phyloP scores from a whole-genome alignment of 2,797 vertebrate species.

The Alauda arvensis region DNA sequence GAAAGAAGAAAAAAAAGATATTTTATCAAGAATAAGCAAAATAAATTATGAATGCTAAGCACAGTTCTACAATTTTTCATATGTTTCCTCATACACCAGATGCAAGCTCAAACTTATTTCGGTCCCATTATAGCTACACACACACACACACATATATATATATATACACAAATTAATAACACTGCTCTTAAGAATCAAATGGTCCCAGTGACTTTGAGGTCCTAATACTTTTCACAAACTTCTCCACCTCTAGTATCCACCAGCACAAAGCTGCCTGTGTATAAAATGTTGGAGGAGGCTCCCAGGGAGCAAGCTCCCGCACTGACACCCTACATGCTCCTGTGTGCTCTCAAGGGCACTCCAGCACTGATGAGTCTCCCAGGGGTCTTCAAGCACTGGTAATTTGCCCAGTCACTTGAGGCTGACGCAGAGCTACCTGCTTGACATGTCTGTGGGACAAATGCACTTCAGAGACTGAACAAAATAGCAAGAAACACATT shows the following conservation, averaged over 20 bases:
- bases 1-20: not conserved
- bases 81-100: not conserved
- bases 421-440: not conserved
- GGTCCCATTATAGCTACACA: not conserved
- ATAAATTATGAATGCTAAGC: not conserved
- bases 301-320: accelerated
- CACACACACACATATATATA: too few relatives aligned
- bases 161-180: not conserved
- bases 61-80: not conserved
- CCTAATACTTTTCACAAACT: not conserved
- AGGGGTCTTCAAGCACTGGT: slow-evolving; percentile 1
- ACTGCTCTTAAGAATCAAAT: not conserved
- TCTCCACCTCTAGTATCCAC: not conserved
- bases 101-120: not conserved
- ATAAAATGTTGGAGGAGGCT: not conserved
- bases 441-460: not conserved
- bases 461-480: not conserved
- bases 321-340: accelerated
- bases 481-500: not conserved
- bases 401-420: slow-evolving; percentile 29
- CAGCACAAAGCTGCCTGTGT: not conserved
- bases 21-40: not conserved
- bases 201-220: not conserved
- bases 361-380: slow-evolving; percentile 44
- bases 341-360: slow-evolving; percentile 5